These are phyloP conservation scores for Drosophila pandora DNA, from an alignment of 1,140 invertebrate genomes.

Conservation along the genomic window DNA sequence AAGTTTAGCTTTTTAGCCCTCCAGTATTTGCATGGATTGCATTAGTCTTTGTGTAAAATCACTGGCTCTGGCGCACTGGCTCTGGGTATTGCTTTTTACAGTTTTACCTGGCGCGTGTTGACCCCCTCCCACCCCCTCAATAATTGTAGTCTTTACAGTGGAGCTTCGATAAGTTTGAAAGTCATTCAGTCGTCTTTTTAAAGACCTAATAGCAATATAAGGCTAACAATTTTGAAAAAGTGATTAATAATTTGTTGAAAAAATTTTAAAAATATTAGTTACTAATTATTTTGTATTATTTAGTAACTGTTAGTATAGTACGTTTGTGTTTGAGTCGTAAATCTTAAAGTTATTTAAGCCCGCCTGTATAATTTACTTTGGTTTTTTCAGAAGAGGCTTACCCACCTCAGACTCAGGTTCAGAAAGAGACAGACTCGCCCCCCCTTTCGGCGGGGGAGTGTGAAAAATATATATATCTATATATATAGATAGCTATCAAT, in stretches of 20 bases:
- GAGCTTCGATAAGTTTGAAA: neutral
- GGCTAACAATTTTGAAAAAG: too few relatives aligned
- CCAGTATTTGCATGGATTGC: slow-evolving; percentile 71
- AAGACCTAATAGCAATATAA: too few relatives aligned
- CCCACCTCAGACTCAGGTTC: neutral
- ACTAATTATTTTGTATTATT: neutral
- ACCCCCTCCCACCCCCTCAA: neutral
- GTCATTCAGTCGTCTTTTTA: neutral
- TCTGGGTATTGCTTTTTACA: slow-evolving; percentile 32
- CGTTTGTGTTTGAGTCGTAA: neutral
- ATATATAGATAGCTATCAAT: slow-evolving; percentile 31
- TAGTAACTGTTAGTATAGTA: neutral
- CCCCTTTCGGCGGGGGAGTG: slow-evolving; percentile 16
- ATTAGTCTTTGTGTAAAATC: slow-evolving; percentile 55
- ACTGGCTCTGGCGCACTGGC: slow-evolving; percentile 4
- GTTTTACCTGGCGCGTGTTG: slow-evolving; percentile 28
- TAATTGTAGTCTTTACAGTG: slow-evolving; percentile 9
- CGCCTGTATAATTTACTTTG: neutral
- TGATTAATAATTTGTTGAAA: neutral
- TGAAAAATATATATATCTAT: slow-evolving; percentile 1
- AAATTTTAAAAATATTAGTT: neutral
- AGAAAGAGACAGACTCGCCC: slow-evolving; percentile 1
- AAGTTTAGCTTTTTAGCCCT: slow-evolving; percentile 55
- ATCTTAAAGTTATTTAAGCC: neutral
- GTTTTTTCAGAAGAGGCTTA: slow-evolving; percentile 31